Percentiles rank a stretch among this genome's conserved stretches.
Conservation (phyloP, 2,888 invertebrate species). For the Merodon equestris region DNA sequence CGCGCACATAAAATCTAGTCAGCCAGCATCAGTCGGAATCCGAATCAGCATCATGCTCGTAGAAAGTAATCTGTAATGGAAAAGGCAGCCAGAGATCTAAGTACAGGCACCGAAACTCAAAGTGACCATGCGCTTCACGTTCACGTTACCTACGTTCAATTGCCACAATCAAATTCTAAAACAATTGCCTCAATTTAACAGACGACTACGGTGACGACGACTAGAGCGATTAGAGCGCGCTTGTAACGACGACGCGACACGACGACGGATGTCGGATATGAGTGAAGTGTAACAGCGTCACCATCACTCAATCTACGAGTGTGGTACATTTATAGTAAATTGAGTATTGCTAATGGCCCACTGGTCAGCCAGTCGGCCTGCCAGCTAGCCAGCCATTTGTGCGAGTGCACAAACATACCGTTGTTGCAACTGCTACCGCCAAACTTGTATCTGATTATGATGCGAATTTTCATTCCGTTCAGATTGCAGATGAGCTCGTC, state of each 20-base stretch:
- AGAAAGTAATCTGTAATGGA: not conserved
- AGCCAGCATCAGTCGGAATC: not conserved
- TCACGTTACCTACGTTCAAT: constrained; percentile 75
- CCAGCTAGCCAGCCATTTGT: constrained; percentile 4
- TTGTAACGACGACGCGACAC: constrained; percentile 9
- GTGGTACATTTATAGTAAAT: constrained; percentile 55
- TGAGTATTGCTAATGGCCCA: constrained; percentile 58
- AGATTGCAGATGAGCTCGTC: constrained; percentile 61
- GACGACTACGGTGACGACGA: constrained; percentile 52
- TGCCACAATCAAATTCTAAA: constrained; percentile 78
- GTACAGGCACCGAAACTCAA: constrained; percentile 47
- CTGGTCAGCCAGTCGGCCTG: constrained; percentile 26
- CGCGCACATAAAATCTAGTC: constrained; percentile 35
- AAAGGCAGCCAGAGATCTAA: constrained; percentile 35
- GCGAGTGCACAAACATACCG: constrained; percentile 56
- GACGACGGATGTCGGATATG: constrained; percentile 65
- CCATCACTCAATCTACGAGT: constrained; percentile 28
- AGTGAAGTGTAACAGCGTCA: constrained; percentile 65
- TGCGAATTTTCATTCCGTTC: constrained; percentile 66
- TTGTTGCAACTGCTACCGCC: constrained; percentile 56
- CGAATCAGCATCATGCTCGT: not conserved
- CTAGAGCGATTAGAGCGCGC: no score
- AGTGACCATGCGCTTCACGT: constrained; percentile 71
- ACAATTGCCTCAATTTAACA: constrained; percentile 76
- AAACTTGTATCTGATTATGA: constrained; percentile 71